A percentile compares a stretch with the other conserved stretches of the same genome.
Conservation (phyloP, 2,888 invertebrate species). For the Pyrgus malvae region DNA sequence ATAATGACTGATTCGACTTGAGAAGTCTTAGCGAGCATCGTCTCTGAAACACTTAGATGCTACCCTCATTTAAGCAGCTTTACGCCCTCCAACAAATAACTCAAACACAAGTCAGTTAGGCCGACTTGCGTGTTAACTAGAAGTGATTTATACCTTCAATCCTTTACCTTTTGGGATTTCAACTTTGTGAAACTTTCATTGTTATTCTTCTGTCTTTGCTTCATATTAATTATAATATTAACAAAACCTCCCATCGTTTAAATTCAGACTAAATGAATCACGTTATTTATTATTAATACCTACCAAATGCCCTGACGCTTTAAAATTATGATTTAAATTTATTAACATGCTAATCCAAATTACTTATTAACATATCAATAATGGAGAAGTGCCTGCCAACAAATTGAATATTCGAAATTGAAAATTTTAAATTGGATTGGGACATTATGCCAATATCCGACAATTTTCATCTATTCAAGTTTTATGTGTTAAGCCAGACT, state of each 20-base stretch:
- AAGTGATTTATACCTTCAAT: conserved; percentile 19
- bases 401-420: conserved; percentile 26
- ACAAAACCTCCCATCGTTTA: neutral
- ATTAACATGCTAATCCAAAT: neutral
- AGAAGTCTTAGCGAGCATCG: conserved; percentile 53
- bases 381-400: neutral
- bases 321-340: neutral
- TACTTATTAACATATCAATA: neutral
- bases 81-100: conserved; percentile 25
- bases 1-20: conserved; percentile 77
- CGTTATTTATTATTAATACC: neutral
- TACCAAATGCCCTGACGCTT: neutral
- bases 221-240: neutral
- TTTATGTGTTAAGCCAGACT: too few species aligned
- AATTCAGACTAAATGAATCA: neutral
- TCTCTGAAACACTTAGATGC: conserved; percentile 15
- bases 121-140: conserved; percentile 15
- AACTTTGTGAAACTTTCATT: neutral
- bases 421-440: too few species aligned
- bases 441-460: too few species aligned
- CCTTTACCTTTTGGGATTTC: neutral
- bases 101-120: conserved; percentile 26
- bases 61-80: conserved; percentile 22
- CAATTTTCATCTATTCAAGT: too few species aligned
- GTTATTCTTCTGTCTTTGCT: neutral